Percentiles rank a stretch among this genome's conserved stretches.
Conservation (phyloP, 1,140 invertebrate genomes). For the Drosophila tropicalis region DNA sequence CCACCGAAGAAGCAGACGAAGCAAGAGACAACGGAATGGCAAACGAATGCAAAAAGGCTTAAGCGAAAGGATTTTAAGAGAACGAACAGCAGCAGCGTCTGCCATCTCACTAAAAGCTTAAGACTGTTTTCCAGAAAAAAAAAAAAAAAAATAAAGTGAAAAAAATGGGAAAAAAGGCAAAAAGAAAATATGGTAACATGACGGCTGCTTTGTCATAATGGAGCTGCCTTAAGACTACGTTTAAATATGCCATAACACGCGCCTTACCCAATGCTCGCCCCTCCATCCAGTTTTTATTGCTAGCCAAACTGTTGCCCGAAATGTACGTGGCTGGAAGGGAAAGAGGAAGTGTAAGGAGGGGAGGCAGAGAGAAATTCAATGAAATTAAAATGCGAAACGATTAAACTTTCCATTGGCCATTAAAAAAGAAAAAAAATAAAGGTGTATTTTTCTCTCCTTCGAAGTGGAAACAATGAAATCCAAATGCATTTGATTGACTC, state of each 20-base stretch:
- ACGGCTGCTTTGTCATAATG: constrained; percentile 54
- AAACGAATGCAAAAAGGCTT: constrained; percentile 63
- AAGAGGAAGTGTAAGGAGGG: no score
- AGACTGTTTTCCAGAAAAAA: constrained; percentile 43
- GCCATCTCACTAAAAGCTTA: constrained; percentile 46
- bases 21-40: constrained; percentile 22
- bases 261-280: constrained; percentile 47
- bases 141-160: neutral
- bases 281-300: constrained; percentile 68
- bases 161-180: constrained; percentile 24
- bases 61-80: constrained; percentile 69
- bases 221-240: constrained; percentile 49
- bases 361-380: constrained; percentile 35
- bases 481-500: constrained; percentile 70
- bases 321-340: neutral
- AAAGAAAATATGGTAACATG: constrained; percentile 38
- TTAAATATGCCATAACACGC: constrained; percentile 58
- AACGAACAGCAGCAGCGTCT: constrained; percentile 28
- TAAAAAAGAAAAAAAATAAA: constrained; percentile 25
- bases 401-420: constrained; percentile 53
- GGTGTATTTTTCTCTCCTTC: constrained; percentile 24
- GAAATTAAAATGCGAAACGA: constrained; percentile 64
- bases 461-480: constrained; percentile 53
- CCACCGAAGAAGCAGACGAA: constrained; percentile 32
- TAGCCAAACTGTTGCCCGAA: constrained; percentile 65